Base-by-base conservation (phyloP, 2,888 invertebrate genomes). In the Melieria omissa region DNA sequence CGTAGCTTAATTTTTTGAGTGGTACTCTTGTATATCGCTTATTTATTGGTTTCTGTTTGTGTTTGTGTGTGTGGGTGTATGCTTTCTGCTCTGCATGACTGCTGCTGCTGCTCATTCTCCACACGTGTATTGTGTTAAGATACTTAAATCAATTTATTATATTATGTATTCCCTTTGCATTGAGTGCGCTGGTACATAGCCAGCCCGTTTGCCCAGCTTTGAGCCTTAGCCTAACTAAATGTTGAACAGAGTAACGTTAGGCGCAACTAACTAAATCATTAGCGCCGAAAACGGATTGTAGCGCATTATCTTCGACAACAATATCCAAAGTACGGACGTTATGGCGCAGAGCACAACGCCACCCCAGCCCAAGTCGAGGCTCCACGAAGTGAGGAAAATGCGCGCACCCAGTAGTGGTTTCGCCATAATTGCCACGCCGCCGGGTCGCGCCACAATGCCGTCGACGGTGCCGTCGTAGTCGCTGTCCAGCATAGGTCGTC, bases 231-330 rank as follows among this genome's bases (percentile, higher is more conserved):
- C 42, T 58, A 58, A 42, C 10, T 4, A 61, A 44, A 41, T 61
- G 44, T n/a, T 29, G 29, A 29, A 44, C n/a, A 8, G 45, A 61
- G 42, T 44, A 45, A 45, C 14, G n/a, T 41, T 45, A 14, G 61
- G 7, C 44, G 44, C 61, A 5, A 42, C 29, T 5, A 46, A 61
- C 73, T 89, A 91, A 88, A 91, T 88, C 81, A 92, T 88, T 90
- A 93, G 91, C 77, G 92, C 90, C 8, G 93, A 91, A 81, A 94
- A 91, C 47, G 95, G 94, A 85, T 93, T 94, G 86, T 95, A 95
- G 82, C 96, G 90, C 93, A 97, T 95, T 80, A 96, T 94, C 88
- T 96, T 95, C 41, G 95, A 95, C 14, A 97, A 89, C 67, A 95
- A 87, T 77, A 96, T 94, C 96, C 96, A 97, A 10, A 96, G 88